Evolutionary conservation across 2,888 invertebrate species (phyloP).

Genomic region (Trissonchulus sp.): DNA sequence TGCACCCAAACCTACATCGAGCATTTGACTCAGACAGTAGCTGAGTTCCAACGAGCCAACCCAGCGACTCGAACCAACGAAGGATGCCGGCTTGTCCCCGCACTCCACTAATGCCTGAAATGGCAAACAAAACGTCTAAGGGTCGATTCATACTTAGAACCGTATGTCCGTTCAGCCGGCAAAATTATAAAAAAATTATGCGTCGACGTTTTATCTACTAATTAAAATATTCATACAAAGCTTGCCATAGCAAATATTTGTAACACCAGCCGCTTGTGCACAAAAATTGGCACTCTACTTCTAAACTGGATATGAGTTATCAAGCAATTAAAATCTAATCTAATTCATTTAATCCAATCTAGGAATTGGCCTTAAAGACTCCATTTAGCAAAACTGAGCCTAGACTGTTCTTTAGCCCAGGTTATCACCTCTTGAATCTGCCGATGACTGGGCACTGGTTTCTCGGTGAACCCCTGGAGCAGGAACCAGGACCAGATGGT

Average conservation of each 20-base stretch:
- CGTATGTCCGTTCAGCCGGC: too few species aligned
- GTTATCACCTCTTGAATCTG: conserved; percentile 73
- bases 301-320: background rate
- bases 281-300: background rate
- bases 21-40: conserved; percentile 75
- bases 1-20: conserved; percentile 58
- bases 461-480: conserved; percentile 73
- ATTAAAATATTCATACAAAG: too few species aligned
- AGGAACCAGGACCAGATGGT: conserved; percentile 92
- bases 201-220: too few species aligned
- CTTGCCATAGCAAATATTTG: too few species aligned
- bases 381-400: too few species aligned
- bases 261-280: too few species aligned
- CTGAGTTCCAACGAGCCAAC: conserved; percentile 96
- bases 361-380: too few species aligned
- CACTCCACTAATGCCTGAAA: conserved; percentile 78
- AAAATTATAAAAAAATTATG: too few species aligned
- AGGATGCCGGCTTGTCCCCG: conserved; percentile 79
- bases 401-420: too few species aligned
- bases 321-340: background rate
- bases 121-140: background rate
- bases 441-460: conserved; percentile 69
- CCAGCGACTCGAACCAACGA: conserved; percentile 88
- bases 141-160: too few species aligned
- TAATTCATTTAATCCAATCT: too few species aligned